These are phyloP conservation scores for Zaprionus ornatus DNA, from an alignment of 1,140 invertebrate species.

Conservation along the genomic window DNA sequence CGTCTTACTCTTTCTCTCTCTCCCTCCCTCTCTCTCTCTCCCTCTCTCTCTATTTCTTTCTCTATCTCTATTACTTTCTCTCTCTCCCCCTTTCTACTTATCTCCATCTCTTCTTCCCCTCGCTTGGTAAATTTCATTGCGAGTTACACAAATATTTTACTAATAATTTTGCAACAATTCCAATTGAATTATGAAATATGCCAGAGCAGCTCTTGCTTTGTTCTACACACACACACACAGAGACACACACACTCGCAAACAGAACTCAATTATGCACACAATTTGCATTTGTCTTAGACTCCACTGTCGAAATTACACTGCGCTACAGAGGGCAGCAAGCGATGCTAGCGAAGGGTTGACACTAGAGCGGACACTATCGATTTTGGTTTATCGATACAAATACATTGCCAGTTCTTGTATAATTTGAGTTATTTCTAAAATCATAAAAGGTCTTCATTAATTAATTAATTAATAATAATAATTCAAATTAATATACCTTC, in stretches of 20 bases:
- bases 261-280: constrained; percentile 68
- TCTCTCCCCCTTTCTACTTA: no score
- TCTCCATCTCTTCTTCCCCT: not conserved
- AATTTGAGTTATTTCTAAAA: no score
- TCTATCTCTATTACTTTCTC: no score
- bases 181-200: constrained; percentile 77
- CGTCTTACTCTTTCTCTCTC: not conserved
- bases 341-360: not conserved
- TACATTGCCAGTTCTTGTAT: no score
- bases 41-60: no score
- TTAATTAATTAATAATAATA: no score
- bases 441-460: no score
- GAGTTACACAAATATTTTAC: constrained; percentile 45
- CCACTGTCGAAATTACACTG: constrained; percentile 7
- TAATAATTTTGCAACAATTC: constrained; percentile 69
- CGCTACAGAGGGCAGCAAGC: not conserved
- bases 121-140: not conserved
- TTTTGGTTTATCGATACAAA: no score
- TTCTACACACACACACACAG: not conserved
- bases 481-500: no score
- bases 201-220: constrained; percentile 11
- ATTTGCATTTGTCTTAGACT: constrained; percentile 47
- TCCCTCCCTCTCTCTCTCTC: not conserved
- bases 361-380: not conserved
- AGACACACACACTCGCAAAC: constrained; percentile 19